phyloP scores from a whole-genome alignment of 2,113 vertebrate species.

The Oceanites oceanicus region DNA sequence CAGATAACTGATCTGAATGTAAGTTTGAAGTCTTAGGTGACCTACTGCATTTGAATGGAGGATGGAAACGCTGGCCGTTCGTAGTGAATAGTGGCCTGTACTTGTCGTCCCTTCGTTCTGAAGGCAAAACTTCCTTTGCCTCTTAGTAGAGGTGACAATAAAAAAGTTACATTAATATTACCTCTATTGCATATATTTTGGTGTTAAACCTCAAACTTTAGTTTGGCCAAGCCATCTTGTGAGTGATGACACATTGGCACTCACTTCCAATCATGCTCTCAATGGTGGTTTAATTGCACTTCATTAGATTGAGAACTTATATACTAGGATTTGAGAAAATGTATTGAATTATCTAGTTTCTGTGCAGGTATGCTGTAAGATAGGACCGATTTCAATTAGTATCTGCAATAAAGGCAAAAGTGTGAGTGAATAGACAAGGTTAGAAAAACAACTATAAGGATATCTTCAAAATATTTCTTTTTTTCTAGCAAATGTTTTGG shows the following conservation, averaged over 20 bases:
- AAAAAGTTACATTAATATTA: background rate
- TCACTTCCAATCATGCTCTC: background rate
- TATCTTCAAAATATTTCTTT: background rate
- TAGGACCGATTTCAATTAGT: background rate
- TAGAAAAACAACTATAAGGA: background rate
- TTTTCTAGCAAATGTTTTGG: background rate
- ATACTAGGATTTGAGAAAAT: background rate
- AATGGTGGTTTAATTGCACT: background rate
- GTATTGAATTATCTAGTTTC: background rate
- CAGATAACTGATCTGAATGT: background rate
- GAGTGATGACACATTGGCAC: background rate
- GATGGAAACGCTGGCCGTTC: background rate
- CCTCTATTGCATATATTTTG: background rate
- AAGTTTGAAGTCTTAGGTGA: background rate
- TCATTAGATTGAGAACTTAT: background rate
- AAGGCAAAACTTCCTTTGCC: background rate
- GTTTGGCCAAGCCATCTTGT: background rate
- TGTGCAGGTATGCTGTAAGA: background rate
- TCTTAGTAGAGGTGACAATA: background rate
- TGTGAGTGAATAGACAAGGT: background rate
- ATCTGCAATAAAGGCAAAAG: background rate
- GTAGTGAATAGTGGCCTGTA: background rate
- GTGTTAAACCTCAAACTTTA: background rate
- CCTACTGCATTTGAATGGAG: background rate
- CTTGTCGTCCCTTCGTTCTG: background rate